Evolutionary conservation across 2,888 invertebrate species (phyloP), one percentile per base, ranked within the genome.

Genomic region (Chalcosyrphus nemorum): DNA sequence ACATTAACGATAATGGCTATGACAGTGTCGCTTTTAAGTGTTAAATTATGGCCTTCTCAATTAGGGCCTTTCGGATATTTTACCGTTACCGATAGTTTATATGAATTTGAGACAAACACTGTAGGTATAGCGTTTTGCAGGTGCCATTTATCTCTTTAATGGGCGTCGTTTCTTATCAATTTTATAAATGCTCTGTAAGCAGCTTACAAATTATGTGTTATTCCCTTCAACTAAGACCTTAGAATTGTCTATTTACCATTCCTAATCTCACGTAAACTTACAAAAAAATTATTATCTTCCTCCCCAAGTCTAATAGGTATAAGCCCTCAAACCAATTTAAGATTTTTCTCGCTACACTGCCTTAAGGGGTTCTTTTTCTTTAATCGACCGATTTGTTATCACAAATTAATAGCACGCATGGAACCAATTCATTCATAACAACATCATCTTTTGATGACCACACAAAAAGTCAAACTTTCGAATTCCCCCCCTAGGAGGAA

Each of bases 371-470:
- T 13, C 19, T 29, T n/a, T n/a, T 45, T 29, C 41, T 45, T 13
- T 41, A 54, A 65, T 56, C 45, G 27, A n/a, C 45, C 75, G 24
- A 75, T 75, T 45, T 57, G 45, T 66, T 75, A 75, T 66, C 47
- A 24, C 35, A 65, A 66, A 66, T 47, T 75, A 75, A 75, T 57
- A 66, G 65, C 57, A 54, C 57, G 66, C 38, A 75, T 65, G 47
- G 17, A 41, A 56, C 54, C 75, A 81, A 63, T 65, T 75, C 57
- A 56, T 50, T 70, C 56, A 57, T 70, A 50, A 63, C 56, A 57
- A 38, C 59, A 72, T 80, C 63, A 75, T 76, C 63, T 76, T 81
- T 63, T 81, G 81, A 70, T 81, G 76, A 81, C 75, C 81, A 70
- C 56, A 76, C 81, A 76, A 27, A 81, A 81, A 65, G n/a, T 56